Percentiles rank a stretch among this genome's conserved stretches.
Evolutionary conservation across 2,113 vertebrate genomes (phyloP).

Genomic region (Caloenas nicobarica): DNA sequence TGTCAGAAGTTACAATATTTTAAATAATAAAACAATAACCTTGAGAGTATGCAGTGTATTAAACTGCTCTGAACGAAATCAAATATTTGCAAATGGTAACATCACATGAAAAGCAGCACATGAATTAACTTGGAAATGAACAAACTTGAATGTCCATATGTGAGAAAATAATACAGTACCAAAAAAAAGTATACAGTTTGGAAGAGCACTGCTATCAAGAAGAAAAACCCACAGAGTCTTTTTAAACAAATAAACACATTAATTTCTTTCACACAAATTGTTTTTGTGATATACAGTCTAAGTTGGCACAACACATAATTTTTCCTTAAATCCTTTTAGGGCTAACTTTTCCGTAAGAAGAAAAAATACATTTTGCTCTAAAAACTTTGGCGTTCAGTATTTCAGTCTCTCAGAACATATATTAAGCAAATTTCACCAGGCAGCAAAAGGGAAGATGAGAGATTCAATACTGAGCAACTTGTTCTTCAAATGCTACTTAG

Average conservation of each 20-base stretch:
- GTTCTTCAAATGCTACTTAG: slow-evolving; percentile 32
- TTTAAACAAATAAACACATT: background rate
- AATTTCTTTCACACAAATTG: background rate
- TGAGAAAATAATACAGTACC: background rate
- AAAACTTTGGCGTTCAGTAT: background rate
- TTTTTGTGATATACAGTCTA: background rate
- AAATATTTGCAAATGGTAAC: background rate
- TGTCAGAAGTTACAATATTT: background rate
- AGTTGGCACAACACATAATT: fast-evolving
- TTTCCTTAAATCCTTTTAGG: background rate
- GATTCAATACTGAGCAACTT: background rate
- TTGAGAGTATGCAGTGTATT: background rate
- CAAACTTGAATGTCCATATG: background rate
- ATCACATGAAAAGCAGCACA: background rate
- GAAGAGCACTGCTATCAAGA: background rate
- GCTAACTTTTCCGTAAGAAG: background rate
- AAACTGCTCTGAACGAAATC: slow-evolving; percentile 17
- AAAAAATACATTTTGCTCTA: background rate
- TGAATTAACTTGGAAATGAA: background rate
- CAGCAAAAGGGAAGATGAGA: background rate
- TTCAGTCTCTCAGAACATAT: background rate
- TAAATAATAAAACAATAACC: background rate
- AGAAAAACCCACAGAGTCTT: background rate
- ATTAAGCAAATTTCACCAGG: background rate
- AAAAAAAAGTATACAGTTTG: background rate